phyloP scores from a whole-genome alignment of 2,113 vertebrate genomes.

The Brevimyrus niger region DNA sequence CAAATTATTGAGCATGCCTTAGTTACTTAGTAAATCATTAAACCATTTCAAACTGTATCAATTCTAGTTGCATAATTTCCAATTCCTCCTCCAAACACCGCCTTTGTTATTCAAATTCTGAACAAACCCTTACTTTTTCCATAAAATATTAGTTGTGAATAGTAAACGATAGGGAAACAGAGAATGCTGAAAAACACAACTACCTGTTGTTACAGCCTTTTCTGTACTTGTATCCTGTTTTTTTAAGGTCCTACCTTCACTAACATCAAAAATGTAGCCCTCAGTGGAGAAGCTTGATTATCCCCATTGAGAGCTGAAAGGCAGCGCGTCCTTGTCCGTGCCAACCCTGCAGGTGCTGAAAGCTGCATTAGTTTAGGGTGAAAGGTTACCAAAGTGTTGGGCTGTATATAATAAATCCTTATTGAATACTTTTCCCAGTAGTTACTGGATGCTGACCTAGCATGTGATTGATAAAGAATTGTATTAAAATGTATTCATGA shows the following conservation, averaged over 20 bases:
- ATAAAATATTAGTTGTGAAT: background rate
- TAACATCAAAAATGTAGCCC: background rate
- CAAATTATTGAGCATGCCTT: background rate
- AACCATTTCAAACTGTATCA: background rate
- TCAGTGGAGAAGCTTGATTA: slow-evolving; percentile 8
- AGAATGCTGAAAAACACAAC: background rate
- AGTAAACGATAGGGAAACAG: background rate
- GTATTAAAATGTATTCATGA: background rate
- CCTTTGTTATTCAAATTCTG: background rate
- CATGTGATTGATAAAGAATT: background rate
- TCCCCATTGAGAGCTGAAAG: slow-evolving; percentile 6
- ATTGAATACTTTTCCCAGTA: background rate
- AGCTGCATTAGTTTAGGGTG: background rate
- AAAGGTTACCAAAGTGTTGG: background rate
- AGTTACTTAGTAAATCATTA: background rate
- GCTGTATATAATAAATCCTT: background rate
- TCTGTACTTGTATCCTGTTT: background rate
- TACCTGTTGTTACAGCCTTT: background rate
- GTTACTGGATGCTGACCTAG: background rate
- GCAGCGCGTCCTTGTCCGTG: background rate
- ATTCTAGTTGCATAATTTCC: background rate
- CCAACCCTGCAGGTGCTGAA: slow-evolving; percentile 1
- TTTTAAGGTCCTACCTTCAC: background rate
- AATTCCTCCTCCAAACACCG: background rate
- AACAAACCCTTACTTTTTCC: background rate